Percentiles rank a stretch among this genome's conserved stretches.
phyloP scores from a whole-genome alignment of 2,113 vertebrate species.

The Polypterus senegalus region DNA sequence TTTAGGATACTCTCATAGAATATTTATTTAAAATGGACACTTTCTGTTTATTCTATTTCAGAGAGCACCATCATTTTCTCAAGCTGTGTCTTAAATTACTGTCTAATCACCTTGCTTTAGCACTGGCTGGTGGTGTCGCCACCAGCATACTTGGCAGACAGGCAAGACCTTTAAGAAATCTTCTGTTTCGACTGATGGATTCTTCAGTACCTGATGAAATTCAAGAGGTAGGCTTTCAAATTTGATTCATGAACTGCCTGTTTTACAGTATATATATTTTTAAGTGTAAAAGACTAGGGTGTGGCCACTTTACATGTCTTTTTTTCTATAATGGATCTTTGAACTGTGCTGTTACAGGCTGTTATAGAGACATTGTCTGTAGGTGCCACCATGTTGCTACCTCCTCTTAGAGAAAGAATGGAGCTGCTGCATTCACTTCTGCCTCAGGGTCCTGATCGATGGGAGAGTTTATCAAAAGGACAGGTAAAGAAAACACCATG shows the following conservation, averaged over 20 bases:
- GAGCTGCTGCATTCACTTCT: conserved; percentile 88
- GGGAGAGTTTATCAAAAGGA: conserved; percentile 96
- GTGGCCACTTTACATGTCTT: too few species aligned
- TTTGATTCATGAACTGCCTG: too few species aligned
- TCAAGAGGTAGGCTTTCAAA: conserved; percentile 63
- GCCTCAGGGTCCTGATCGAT: conserved; percentile 90
- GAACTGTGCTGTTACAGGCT: conserved; percentile 46
- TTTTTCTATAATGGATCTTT: neutral
- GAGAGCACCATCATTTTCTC: conserved; percentile 90
- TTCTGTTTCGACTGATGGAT: conserved; percentile 92
- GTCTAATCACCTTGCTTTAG: conserved; percentile 92
- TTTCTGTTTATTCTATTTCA: conserved; percentile 25
- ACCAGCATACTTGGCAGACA: conserved; percentile 92
- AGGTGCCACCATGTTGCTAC: conserved; percentile 91
- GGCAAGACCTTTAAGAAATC: conserved; percentile 82
- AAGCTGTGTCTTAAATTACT: conserved; percentile 87
- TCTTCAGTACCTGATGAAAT: conserved; percentile 95
- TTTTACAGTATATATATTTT: too few species aligned
- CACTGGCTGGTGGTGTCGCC: conserved; percentile 87
- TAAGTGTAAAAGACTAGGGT: too few species aligned
- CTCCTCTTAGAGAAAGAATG: conserved; percentile 89
- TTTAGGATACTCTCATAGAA: too few species aligned
- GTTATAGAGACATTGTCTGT: conserved; percentile 97
- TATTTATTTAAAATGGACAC: too few species aligned
- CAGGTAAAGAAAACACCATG: conserved; percentile 54